These are phyloP conservation scores for Hirundichthys speculiger DNA, from an alignment of 2,113 vertebrate species.

Conservation along the genomic window DNA sequence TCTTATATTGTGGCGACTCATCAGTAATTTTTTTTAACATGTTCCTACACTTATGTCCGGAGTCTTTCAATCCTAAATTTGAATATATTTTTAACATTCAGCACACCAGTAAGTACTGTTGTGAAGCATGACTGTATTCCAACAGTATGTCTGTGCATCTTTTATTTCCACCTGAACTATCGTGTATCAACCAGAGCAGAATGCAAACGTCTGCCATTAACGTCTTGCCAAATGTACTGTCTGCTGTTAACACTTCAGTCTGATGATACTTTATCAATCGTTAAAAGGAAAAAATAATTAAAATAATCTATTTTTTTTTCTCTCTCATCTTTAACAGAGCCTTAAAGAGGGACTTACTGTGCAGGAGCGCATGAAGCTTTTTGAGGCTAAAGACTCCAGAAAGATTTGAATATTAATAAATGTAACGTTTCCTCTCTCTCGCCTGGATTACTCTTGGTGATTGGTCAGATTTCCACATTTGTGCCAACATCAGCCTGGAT, in stretches of 20 bases:
- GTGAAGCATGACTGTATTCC: too few relatives aligned
- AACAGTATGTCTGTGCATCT: not conserved
- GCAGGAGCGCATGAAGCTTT: constrained; percentile 97
- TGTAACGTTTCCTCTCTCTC: constrained; percentile 38
- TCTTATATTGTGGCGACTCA: not conserved
- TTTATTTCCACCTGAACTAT: constrained; percentile 6
- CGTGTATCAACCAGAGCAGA: not conserved
- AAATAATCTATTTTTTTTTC: not conserved
- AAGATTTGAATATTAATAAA: constrained; percentile 83
- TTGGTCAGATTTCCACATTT: constrained; percentile 3
- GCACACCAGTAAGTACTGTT: too few relatives aligned
- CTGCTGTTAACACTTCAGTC: not conserved
- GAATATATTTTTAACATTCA: too few relatives aligned
- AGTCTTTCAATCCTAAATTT: not conserved
- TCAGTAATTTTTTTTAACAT: not conserved
- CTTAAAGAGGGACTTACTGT: constrained; percentile 97
- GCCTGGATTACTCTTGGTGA: constrained; percentile 9
- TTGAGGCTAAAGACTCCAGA: constrained; percentile 96
- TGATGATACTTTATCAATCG: not conserved
- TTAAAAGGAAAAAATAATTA: not conserved
- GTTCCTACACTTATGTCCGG: not conserved
- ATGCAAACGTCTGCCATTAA: too few relatives aligned
- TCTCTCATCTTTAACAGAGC: constrained; percentile 81
- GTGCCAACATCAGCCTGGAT: constrained; percentile 52
- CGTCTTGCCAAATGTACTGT: not conserved